A percentile compares a stretch with the other conserved stretches of the same genome.
These are phyloP conservation scores for Hypocryptadius cinnamomeus DNA, from an alignment of 2,113 vertebrate genomes.

Conservation along the genomic window DNA sequence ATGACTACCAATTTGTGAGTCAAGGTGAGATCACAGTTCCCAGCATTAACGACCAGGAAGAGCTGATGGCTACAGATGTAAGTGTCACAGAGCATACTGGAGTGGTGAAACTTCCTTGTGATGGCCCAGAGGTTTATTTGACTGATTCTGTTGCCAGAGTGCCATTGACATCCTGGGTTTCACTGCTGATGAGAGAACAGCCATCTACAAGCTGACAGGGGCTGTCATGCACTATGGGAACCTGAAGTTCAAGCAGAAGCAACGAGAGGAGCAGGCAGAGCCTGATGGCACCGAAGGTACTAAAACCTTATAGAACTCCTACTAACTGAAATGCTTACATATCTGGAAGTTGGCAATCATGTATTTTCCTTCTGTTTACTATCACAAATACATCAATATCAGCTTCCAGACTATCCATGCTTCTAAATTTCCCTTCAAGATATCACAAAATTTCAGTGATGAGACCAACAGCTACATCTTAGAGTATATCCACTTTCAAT, in stretches of 20 bases:
- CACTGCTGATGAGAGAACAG: background rate
- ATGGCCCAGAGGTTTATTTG: background rate
- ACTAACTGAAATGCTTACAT: background rate
- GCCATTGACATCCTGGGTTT: constrained; percentile 35
- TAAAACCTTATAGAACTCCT: background rate
- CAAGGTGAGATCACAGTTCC: constrained; percentile 12
- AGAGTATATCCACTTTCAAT: background rate
- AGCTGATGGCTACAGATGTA: constrained; percentile 18
- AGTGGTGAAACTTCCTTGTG: background rate
- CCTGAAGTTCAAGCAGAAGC: constrained; percentile 23
- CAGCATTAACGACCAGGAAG: constrained; percentile 8
- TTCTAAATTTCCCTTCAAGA: background rate
- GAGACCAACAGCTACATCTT: background rate
- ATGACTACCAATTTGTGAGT: constrained; percentile 10
- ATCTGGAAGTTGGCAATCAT: background rate
- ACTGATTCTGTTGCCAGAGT: background rate
- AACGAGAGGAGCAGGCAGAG: constrained; percentile 34
- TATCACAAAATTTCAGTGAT: background rate
- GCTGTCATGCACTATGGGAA: constrained; percentile 29
- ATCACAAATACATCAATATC: background rate
- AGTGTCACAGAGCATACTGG: background rate
- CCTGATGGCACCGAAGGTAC: constrained; percentile 21
- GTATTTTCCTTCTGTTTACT: background rate
- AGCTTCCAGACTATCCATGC: background rate
- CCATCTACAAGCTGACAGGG: constrained; percentile 33